Percentiles rank a stretch among this genome's conserved stretches.
Conservation (phyloP, 2,113 vertebrate genomes). For the Calyptommatus sinebrachiatus region DNA sequence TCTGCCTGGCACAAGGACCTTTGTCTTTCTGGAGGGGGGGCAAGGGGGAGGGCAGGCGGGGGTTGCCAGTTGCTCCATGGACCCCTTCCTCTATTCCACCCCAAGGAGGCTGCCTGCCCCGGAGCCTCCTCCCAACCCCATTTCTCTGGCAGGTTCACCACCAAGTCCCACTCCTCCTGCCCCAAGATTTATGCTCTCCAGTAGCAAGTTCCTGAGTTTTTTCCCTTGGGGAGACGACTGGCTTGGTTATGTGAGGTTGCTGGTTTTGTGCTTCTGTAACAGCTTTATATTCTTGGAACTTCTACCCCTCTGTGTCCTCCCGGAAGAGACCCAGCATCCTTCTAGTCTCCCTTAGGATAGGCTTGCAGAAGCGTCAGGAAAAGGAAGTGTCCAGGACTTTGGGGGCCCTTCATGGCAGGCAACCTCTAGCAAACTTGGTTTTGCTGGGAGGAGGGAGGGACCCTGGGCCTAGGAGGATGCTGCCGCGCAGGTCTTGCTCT, state of each 20-base stretch:
- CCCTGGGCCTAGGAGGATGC: not conserved
- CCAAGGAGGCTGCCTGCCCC: too few relatives aligned
- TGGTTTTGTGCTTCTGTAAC: not conserved
- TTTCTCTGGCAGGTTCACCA: not conserved
- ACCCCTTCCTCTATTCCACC: too few relatives aligned
- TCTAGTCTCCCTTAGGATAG: not conserved
- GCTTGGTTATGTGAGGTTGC: too few relatives aligned
- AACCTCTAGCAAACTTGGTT: too few relatives aligned
- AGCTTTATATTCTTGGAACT: not conserved
- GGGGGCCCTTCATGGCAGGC: not conserved
- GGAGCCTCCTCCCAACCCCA: too few relatives aligned
- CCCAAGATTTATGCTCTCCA: not conserved
- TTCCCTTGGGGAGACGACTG: too few relatives aligned
- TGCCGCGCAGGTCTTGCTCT: not conserved
- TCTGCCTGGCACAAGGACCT: conserved; percentile 40
- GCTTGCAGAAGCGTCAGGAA: not conserved
- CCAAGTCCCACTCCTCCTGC: not conserved
- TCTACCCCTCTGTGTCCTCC: not conserved
- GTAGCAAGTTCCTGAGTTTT: too few relatives aligned
- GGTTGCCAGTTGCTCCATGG: not conserved
- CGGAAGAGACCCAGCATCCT: not conserved
- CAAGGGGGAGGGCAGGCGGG: too few relatives aligned
- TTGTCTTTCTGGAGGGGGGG: conserved; percentile 49
- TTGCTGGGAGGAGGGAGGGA: not conserved
- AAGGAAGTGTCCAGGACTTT: not conserved